These are phyloP conservation scores for Pantelozetes paolii DNA, from an alignment of 2,888 invertebrate species.

Conservation along the genomic window DNA sequence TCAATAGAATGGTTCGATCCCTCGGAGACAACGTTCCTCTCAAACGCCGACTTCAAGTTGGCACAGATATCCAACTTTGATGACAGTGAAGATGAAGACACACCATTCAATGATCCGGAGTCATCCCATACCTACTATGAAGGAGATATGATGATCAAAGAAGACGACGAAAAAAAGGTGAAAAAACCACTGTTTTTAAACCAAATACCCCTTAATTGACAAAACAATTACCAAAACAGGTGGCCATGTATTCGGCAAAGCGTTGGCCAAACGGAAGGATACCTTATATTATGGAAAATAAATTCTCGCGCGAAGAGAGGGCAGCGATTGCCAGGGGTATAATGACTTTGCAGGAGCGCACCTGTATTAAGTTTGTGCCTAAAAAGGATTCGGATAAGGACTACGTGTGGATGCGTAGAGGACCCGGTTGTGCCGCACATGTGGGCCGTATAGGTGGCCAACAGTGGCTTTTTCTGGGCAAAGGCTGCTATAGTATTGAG, in stretches of 20 bases:
- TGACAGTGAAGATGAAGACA: background rate
- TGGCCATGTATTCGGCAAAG: slow-evolving; percentile 41
- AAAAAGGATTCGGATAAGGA: slow-evolving; percentile 57
- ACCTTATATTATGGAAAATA: slow-evolving; percentile 41
- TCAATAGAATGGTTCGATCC: background rate
- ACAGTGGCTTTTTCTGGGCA: slow-evolving; percentile 68
- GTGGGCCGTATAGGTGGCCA: slow-evolving; percentile 69
- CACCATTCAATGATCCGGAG: slow-evolving; percentile 39
- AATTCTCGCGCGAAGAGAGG: slow-evolving; percentile 31
- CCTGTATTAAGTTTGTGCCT: slow-evolving; percentile 64
- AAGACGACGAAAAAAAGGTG: slow-evolving; percentile 39
- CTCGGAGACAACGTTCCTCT: background rate
- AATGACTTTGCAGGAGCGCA: slow-evolving; percentile 60
- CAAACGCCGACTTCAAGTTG: background rate
- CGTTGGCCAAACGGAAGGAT: slow-evolving; percentile 40
- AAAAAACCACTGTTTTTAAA: background rate
- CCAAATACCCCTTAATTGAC: background rate
- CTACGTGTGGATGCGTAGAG: slow-evolving; percentile 59
- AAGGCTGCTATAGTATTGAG: slow-evolving; percentile 53
- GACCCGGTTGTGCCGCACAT: slow-evolving; percentile 69
- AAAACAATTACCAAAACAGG: background rate
- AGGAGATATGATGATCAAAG: slow-evolving; percentile 42
- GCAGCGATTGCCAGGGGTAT: slow-evolving; percentile 58
- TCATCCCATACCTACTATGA: slow-evolving; percentile 33
- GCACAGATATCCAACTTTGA: background rate